These are phyloP conservation scores for Cyclargus thomasi DNA, from an alignment of 1,140 invertebrate genomes.

Conservation along the genomic window DNA sequence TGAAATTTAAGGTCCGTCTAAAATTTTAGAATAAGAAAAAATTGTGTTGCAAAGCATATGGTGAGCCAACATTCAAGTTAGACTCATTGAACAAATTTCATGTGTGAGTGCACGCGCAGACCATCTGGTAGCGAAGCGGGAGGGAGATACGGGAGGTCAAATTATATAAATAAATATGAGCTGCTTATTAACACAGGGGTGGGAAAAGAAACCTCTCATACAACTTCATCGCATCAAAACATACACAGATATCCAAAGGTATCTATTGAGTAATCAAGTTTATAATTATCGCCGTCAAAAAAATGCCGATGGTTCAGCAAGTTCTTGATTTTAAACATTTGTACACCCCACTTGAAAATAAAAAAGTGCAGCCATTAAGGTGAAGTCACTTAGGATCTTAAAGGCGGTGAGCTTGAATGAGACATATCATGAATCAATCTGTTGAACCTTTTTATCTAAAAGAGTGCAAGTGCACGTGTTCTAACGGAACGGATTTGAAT, in stretches of 20 bases:
- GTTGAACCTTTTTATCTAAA: conserved; percentile 11
- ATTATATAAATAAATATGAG: conserved; percentile 13
- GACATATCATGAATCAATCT: neutral
- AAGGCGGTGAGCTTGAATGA: neutral
- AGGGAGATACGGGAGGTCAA: conserved; percentile 22
- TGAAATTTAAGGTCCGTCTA: neutral
- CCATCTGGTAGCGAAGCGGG: conserved; percentile 22
- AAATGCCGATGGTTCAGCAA: neutral
- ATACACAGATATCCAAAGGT: neutral
- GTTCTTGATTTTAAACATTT: neutral
- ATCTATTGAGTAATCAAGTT: neutral
- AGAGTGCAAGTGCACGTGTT: conserved; percentile 19
- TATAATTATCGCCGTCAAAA: neutral
- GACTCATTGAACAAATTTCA: conserved; percentile 24
- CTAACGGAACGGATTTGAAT: conserved; percentile 24
- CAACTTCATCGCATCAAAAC: neutral
- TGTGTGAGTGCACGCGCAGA: conserved; percentile 17
- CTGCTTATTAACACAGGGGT: conserved; percentile 7
- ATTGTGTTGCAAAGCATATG: conserved; percentile 8
- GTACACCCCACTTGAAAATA: neutral
- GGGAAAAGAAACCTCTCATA: conserved; percentile 1
- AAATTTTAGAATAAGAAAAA: neutral
- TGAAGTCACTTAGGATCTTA: neutral
- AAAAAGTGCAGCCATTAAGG: neutral
- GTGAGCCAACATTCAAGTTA: conserved; percentile 17